These are phyloP conservation scores for Potamarius usumacintae DNA, from an alignment of 2,113 vertebrate species.

Conservation along the genomic window DNA sequence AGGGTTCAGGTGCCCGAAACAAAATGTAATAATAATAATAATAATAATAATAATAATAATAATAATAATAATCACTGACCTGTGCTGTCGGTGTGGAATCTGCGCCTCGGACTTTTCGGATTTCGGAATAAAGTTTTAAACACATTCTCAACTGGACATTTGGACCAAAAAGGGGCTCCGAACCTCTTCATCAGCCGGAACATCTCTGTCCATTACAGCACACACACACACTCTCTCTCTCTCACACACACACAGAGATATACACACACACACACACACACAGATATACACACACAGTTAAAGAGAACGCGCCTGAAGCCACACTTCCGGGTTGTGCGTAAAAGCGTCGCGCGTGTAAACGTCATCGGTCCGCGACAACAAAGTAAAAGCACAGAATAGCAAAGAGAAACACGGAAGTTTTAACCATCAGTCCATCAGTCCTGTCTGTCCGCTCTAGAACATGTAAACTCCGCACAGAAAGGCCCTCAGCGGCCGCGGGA, in stretches of 20 bases:
- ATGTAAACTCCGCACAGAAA: no score
- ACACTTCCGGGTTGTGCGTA: constrained; percentile 7
- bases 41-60: background rate
- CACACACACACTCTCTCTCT: no score
- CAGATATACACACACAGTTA: no score
- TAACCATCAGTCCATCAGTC: no score
- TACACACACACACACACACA: no score
- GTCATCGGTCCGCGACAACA: background rate
- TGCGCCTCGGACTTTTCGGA: background rate
- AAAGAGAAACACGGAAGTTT: background rate
- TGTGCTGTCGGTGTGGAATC: background rate
- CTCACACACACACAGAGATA: no score
- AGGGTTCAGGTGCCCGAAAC: no score
- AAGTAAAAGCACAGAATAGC: background rate
- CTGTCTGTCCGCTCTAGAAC: no score
- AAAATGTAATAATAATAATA: background rate
- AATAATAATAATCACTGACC: background rate
- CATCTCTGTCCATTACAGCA: background rate
- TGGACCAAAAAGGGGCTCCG: background rate
- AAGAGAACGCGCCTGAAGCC: rapidly evolving
- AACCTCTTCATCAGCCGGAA: background rate
- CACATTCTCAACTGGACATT: background rate
- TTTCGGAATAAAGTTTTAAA: background rate
- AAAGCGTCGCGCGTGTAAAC: background rate
- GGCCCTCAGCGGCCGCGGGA: no score